Conservation (phyloP, 2,797 vertebrate genomes). For the Emydoidea blandingii region DNA sequence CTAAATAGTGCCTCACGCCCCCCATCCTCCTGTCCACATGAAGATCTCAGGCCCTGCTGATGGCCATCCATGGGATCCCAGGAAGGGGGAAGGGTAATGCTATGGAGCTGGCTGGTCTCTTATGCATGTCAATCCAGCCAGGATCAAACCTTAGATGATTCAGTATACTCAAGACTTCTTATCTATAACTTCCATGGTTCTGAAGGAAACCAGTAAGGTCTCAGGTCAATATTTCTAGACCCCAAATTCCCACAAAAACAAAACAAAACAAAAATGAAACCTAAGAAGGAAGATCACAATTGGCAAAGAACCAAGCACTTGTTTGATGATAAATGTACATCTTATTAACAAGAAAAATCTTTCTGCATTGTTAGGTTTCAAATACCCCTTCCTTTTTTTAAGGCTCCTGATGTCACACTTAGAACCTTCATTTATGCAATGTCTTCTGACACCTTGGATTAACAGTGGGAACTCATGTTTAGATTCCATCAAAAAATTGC, state of each 20-base stretch:
- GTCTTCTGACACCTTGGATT: background rate
- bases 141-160: background rate
- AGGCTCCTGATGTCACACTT: background rate
- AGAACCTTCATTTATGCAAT: background rate
- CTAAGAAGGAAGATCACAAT: background rate
- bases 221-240: background rate
- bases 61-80: background rate
- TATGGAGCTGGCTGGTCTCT: background rate
- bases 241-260: background rate
- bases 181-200: background rate
- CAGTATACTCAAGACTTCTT: background rate
- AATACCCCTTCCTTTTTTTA: background rate
- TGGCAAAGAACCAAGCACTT: slow-evolving; percentile 7
- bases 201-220: background rate
- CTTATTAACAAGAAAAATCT: background rate
- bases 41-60: background rate
- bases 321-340: background rate
- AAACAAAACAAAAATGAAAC: background rate
- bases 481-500: slow-evolving; percentile 16
- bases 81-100: background rate
- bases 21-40: background rate
- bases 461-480: slow-evolving; percentile 17
- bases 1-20: background rate
- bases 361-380: background rate
- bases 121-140: background rate